Conservation (phyloP, 2,113 vertebrate genomes). For the Heterochromis multidens region DNA sequence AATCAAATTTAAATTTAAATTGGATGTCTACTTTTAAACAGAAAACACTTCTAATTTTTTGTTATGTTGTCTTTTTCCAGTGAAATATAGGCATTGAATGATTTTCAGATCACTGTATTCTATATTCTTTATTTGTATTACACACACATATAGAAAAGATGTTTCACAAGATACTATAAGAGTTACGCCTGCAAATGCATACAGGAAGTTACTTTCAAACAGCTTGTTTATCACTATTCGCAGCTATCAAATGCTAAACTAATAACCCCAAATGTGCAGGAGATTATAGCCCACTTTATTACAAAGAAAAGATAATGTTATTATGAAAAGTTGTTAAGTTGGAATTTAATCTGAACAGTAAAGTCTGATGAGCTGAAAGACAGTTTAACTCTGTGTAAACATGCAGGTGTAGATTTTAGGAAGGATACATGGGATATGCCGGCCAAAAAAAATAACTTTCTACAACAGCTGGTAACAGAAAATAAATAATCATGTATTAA, state of each 20-base stretch:
- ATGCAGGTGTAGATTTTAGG: background rate
- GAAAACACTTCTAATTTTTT: background rate
- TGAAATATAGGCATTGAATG: background rate
- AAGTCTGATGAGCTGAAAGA: background rate
- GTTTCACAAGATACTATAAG: too few species aligned
- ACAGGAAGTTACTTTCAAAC: background rate
- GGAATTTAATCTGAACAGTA: background rate
- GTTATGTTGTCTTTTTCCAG: background rate
- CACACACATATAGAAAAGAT: background rate
- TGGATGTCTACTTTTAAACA: background rate
- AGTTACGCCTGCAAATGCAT: background rate
- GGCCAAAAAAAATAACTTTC: background rate
- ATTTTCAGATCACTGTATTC: background rate
- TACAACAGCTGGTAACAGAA: background rate
- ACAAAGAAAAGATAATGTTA: background rate
- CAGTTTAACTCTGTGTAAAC: background rate
- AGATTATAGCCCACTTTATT: background rate
- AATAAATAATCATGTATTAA: background rate
- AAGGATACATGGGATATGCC: background rate
- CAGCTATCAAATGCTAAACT: too few species aligned
- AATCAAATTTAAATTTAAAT: fast-evolving
- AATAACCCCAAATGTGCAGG: background rate
- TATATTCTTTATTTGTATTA: background rate
- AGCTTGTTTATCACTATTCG: background rate
- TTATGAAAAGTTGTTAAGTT: background rate